Evolutionary conservation across 2,888 invertebrate species (phyloP), one percentile per base, ranked within the genome.

Genomic region (Drosophila nr. perissopoda): DNA sequence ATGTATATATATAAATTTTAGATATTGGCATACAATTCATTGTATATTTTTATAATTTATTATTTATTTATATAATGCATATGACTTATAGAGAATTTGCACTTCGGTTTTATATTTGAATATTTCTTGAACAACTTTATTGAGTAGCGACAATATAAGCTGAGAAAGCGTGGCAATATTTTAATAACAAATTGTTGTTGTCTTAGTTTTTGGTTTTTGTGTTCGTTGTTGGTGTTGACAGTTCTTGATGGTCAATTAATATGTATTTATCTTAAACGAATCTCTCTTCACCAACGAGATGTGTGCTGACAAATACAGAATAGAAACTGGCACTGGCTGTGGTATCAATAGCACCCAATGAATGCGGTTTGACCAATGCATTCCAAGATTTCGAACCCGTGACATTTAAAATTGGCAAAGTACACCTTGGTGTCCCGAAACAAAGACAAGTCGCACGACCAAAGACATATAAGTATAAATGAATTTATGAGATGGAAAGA

Each of bases 141-240:
- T 60, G 66, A 58, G 71, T 51, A 64, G 69, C 66, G 53, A 74
- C 57, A 74, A 45, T 29, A 74, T 74, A 42, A 67, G 51, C 38
- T 69, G 76, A 64, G 68, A 78, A 80, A 89, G 87, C 82, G 91
- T 87, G 91, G 82, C 86, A 79, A 89, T 66, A 79, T 90, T 77
- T 79, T 76, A 84, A 83, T 82, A 89, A 83, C 80, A 81, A 75
- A 83, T 84, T 87, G 64, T 59, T 58, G 63, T 25, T 58, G 64
- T 52, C 63, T 51, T 72, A 54, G 54, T 62, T 60, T 56, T 49
- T 33, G 57, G 66, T 58, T 73, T 73, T 53, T 72, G 52, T 73
- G 16, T 7, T 52, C 61, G 71, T 65, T 81, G 74, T 61, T 68
- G 64, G 62, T 78, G 78, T 66, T 82, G 82, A 82, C 79, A 82